Conservation (phyloP, 2,113 vertebrate species). For the Suncus etruscus region DNA sequence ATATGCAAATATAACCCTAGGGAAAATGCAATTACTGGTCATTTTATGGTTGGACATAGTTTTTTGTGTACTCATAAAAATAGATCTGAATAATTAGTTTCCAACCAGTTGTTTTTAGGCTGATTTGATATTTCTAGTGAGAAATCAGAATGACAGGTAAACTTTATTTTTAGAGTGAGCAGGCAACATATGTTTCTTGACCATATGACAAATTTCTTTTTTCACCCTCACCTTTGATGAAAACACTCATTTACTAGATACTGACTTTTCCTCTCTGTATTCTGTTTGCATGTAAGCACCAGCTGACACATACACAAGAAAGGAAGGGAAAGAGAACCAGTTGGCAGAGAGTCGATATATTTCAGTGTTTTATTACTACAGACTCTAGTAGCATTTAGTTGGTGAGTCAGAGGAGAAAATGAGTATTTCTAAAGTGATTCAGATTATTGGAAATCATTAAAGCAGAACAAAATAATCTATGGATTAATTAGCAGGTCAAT, state of each 20-base stretch:
- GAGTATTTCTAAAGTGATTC: conserved; percentile 87
- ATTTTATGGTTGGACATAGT: conserved; percentile 9
- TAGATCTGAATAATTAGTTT: conserved; percentile 41
- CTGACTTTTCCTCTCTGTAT: conserved; percentile 82
- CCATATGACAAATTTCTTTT: conserved; percentile 78
- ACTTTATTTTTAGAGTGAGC: conserved; percentile 63
- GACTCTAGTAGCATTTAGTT: conserved; percentile 87
- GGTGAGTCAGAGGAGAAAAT: conserved; percentile 84
- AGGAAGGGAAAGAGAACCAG: conserved; percentile 73
- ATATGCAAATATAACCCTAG: neutral
- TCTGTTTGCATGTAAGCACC: conserved; percentile 80
- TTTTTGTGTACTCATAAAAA: conserved; percentile 54
- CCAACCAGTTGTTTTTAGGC: conserved; percentile 52
- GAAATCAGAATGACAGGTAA: conserved; percentile 56
- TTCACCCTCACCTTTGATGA: conserved; percentile 83
- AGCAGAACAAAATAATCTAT: conserved; percentile 87
- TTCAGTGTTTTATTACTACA: conserved; percentile 89
- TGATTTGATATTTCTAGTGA: conserved; percentile 67
- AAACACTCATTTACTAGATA: conserved; percentile 79
- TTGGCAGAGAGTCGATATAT: conserved; percentile 89
- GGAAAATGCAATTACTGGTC: conserved; percentile 17
- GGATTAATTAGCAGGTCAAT: conserved; percentile 89
- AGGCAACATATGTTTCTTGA: conserved; percentile 75
- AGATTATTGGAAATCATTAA: conserved; percentile 85
- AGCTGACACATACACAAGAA: conserved; percentile 80